These are phyloP conservation scores for Eulemur mongoz DNA, from an alignment of 2,797 vertebrate species.

Conservation along the genomic window DNA sequence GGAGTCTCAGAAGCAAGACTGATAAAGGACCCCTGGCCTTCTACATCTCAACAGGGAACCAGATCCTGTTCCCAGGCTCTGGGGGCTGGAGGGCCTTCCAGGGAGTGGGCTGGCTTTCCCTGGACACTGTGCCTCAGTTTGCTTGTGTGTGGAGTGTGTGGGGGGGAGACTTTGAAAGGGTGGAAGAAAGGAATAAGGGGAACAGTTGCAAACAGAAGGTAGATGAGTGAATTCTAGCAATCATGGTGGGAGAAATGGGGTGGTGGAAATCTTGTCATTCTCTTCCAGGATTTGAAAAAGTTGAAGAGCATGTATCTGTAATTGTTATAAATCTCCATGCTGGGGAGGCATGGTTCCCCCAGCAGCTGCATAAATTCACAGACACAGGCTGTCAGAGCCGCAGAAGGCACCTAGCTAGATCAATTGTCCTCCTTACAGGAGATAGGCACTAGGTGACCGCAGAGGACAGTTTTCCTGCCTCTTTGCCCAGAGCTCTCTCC, in stretches of 20 bases:
- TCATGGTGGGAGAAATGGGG: not conserved
- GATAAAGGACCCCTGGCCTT: slow-evolving; percentile 75
- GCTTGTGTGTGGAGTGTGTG: not conserved
- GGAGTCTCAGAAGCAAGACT: slow-evolving; percentile 75
- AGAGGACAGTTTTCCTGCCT: slow-evolving; percentile 43
- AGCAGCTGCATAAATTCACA: slow-evolving; percentile 49
- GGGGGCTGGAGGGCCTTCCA: slow-evolving; percentile 30
- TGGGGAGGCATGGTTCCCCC: not conserved
- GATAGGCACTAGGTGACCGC: slow-evolving; percentile 43
- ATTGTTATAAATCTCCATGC: slow-evolving; percentile 1
- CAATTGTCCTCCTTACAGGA: slow-evolving; percentile 46
- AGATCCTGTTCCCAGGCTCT: slow-evolving; percentile 69
- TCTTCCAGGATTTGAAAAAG: not conserved
- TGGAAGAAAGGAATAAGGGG: not conserved
- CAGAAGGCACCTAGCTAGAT: slow-evolving; percentile 26
- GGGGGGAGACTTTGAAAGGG: not conserved
- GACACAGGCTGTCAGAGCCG: slow-evolving; percentile 52
- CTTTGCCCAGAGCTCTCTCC: slow-evolving; percentile 17
- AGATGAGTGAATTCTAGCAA: not conserved
- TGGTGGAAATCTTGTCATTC: not conserved
- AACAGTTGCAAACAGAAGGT: not conserved
- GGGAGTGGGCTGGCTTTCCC: slow-evolving; percentile 26
- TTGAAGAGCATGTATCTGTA: not conserved
- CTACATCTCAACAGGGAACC: slow-evolving; percentile 67
- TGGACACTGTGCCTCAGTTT: slow-evolving; percentile 46